These are phyloP conservation scores for Ochlodes sylvanus DNA, from an alignment of 2,888 invertebrate genomes.

Conservation along the genomic window DNA sequence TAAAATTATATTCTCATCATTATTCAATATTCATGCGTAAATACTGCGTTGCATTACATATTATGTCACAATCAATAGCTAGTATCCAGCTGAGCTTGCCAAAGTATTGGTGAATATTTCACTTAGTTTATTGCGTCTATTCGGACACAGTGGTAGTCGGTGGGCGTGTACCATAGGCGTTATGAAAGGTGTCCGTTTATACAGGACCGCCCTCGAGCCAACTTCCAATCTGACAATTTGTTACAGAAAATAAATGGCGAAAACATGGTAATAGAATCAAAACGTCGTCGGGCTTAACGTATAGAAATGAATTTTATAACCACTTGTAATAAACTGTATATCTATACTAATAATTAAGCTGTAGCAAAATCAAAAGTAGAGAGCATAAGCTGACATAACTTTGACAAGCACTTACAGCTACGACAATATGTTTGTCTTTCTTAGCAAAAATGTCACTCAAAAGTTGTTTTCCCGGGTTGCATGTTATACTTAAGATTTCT, in stretches of 20 bases:
- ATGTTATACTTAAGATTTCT: too few relatives aligned
- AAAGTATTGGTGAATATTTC: constrained; percentile 51
- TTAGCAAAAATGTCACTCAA: too few relatives aligned
- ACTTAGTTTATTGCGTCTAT: constrained; percentile 67
- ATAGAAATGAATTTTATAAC: neutral
- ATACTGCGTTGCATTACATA: neutral
- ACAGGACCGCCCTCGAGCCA: constrained; percentile 28
- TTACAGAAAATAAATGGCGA: constrained; percentile 26
- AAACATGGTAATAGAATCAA: constrained; percentile 31
- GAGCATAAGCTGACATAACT: too few relatives aligned
- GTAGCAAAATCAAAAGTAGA: neutral
- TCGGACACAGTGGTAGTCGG: constrained; percentile 54
- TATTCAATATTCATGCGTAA: neutral
- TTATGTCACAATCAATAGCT: neutral
- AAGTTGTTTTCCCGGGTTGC: too few relatives aligned
- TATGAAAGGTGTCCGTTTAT: constrained; percentile 46
- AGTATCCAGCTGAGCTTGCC: neutral
- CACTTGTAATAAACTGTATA: neutral
- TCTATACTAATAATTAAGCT: neutral
- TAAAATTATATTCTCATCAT: neutral
- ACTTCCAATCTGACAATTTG: constrained; percentile 25
- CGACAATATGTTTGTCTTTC: too few relatives aligned
- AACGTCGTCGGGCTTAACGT: constrained; percentile 22
- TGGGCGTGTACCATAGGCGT: constrained; percentile 60
- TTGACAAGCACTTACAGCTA: too few relatives aligned